Base-by-base conservation (phyloP, 2,113 vertebrate genomes). In the Cryptomyrus ogoouensis region DNA sequence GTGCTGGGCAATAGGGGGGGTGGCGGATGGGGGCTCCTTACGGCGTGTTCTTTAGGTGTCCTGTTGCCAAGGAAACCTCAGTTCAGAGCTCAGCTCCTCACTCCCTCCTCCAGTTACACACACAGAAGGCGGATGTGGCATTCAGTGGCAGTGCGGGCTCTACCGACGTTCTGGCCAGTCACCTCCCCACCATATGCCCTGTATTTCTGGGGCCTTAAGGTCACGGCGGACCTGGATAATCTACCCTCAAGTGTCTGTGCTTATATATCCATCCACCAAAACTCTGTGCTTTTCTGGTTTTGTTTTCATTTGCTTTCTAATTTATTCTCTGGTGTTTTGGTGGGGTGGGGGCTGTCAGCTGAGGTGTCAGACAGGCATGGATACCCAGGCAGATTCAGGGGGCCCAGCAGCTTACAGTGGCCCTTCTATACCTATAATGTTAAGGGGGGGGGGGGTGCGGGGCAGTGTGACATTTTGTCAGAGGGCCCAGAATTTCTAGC, bases 61-160 rank as follows among this genome's bases (percentile, higher is more conserved):
- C 53, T 58, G 87, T 88, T 88, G 53, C 87, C 53, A 88, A 58
- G 87, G 87, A 88, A 88, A 88, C 87, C 53, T 88, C 35, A 62
- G 35, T 88, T 62, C 27, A 24, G 87, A 17, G 87, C 87, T 58
- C 35, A 44, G 27, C 85, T 35, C 7, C 47, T 87, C 49, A 15
- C 46, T 50, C 24, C 46, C 46, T 24, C n/a, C 50, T 35, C 8
- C 3, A 10, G 15, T 9, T 58, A 42, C 42, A 13, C 21, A 52
- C 4, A 5, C 83, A 84, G 44, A 47, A 44, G 80, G 70, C 24
- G 12, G 8, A 4, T 3, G 39, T 85, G 24, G 42, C 19, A 44
- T 24, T 1, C 5, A 1, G 39, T 39, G 21, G 42, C 83, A 49
- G 19, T 85, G 46, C n/a, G 42, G 17, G 46, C 24, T 27, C 8